Evolutionary conservation across 2,797 vertebrate genomes (phyloP).

Genomic region (Anguilla obscura): DNA sequence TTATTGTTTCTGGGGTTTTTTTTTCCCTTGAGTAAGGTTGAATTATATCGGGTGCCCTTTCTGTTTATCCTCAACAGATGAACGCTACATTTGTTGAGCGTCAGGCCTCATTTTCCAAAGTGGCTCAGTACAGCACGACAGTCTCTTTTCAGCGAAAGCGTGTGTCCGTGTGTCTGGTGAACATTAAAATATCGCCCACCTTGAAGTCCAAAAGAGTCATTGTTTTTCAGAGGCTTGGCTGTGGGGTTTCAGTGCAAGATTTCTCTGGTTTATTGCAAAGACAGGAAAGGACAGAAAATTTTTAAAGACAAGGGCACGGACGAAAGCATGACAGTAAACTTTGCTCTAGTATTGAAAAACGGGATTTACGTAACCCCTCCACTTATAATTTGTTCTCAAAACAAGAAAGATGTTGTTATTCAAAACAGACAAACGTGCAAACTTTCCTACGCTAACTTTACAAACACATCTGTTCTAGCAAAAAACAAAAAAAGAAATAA

Average conservation of each 20-base stretch:
- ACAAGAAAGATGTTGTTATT: constrained; percentile 16
- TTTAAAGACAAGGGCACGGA: background rate
- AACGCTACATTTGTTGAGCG: constrained; percentile 5
- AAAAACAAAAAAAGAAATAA: background rate
- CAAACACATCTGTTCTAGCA: background rate
- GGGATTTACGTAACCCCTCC: background rate
- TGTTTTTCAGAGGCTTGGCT: background rate
- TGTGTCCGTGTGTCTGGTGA: background rate
- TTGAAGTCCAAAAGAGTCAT: background rate
- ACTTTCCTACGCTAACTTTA: background rate
- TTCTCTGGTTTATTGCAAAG: background rate
- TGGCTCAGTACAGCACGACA: background rate
- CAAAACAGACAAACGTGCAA: constrained; percentile 2
- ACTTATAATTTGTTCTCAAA: background rate
- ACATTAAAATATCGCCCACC: background rate
- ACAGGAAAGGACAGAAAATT: background rate
- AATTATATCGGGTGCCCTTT: background rate
- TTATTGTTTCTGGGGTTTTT: background rate
- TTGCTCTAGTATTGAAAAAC: background rate
- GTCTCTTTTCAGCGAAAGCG: background rate
- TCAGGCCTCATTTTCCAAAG: background rate
- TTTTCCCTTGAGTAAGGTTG: background rate
- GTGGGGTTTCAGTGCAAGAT: background rate
- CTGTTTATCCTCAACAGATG: constrained; percentile 10
- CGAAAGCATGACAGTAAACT: background rate